A percentile compares a stretch with the other conserved stretches of the same genome.
These are phyloP conservation scores for Sitobion miscanthi DNA, from an alignment of 1,140 invertebrate genomes.

Conservation along the genomic window DNA sequence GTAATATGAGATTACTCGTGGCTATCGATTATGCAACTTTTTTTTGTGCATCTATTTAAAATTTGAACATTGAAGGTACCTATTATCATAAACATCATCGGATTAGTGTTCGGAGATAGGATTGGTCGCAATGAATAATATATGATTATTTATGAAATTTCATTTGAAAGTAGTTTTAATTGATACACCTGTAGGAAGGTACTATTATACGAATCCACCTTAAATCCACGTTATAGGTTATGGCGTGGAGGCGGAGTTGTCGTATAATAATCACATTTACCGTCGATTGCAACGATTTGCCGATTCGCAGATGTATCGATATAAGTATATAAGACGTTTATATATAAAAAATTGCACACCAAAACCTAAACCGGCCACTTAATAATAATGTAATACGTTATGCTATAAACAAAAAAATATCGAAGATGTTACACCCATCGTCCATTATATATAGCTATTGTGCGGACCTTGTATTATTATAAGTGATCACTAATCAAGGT, in stretches of 20 bases:
- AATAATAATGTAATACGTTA: neutral
- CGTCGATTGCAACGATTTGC: neutral
- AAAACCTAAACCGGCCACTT: neutral
- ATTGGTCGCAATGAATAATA: neutral
- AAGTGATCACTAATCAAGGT: neutral
- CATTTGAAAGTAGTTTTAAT: conserved; percentile 5
- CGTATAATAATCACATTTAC: conserved; percentile 17
- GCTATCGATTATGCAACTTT: neutral
- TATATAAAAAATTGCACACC: neutral
- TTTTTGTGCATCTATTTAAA: neutral
- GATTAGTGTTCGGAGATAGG: neutral
- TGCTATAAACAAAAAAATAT: neutral
- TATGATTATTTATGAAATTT: neutral
- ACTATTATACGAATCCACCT: neutral
- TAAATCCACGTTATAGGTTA: neutral
- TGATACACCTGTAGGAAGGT: neutral
- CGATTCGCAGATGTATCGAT: neutral
- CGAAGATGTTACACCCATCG: neutral
- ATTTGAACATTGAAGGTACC: neutral
- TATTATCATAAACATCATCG: neutral
- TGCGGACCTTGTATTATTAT: neutral
- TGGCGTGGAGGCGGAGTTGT: neutral
- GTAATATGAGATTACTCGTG: neutral
- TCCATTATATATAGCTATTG: neutral
- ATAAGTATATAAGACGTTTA: neutral